phyloP scores from a whole-genome alignment of 2,797 vertebrate genomes.

The Echiichthys vipera region DNA sequence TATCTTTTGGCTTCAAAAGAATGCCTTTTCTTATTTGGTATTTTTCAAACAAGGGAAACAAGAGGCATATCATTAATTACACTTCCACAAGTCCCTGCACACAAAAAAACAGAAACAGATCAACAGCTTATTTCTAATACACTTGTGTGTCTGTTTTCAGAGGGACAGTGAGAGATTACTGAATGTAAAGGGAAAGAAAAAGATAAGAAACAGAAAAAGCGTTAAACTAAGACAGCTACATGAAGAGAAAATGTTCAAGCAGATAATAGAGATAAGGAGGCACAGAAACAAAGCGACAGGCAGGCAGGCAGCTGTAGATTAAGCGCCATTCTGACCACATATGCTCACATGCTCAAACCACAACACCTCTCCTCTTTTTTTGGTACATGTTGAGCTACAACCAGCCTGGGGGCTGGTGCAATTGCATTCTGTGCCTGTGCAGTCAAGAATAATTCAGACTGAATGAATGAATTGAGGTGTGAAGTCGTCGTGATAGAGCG shows the following conservation, averaged over 20 bases:
- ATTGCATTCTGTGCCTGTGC: slow-evolving; percentile 7
- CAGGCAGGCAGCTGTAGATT: slow-evolving; percentile 69
- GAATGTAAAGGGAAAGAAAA: slow-evolving; percentile 11
- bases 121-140: slow-evolving; percentile 2
- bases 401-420: slow-evolving; percentile 22
- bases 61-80: slow-evolving; percentile 8
- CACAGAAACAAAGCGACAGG: slow-evolving; percentile 54
- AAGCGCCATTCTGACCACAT: slow-evolving; percentile 67
- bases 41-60: background rate
- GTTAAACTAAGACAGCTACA: slow-evolving; percentile 27
- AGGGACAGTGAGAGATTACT: background rate
- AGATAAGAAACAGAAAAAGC: slow-evolving; percentile 2
- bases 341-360: slow-evolving; percentile 69
- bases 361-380: slow-evolving; percentile 60
- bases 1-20: slow-evolving; percentile 13
- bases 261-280: slow-evolving; percentile 56
- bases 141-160: slow-evolving; percentile 3
- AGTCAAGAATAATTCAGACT: slow-evolving; percentile 25
- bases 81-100: background rate
- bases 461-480: slow-evolving; percentile 28
- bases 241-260: slow-evolving; percentile 23
- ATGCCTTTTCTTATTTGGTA: background rate
- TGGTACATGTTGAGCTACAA: slow-evolving; percentile 55
- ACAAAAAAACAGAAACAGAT: slow-evolving; percentile 14
- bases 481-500: background rate